Evolutionary conservation across 2,113 vertebrate species (phyloP), one percentile per base, ranked within the genome.

Genomic region (Nesospiza acunhae): DNA sequence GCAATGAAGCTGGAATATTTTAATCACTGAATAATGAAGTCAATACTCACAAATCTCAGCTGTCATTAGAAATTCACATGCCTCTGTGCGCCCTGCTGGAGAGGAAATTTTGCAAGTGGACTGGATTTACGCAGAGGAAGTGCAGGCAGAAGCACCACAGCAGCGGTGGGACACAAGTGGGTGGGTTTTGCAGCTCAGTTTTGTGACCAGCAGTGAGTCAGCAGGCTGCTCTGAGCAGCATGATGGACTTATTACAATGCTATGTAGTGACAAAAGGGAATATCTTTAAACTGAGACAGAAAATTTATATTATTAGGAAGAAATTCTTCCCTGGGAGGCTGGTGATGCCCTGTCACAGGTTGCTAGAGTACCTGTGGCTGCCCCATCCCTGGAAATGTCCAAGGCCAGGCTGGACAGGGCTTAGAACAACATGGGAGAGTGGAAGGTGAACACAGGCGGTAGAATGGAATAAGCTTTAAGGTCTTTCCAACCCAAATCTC

Each of bases 1-100:
- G 16, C 78, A 35, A 58, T 13, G 67, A 66, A 33, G 62, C 59
- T 13, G 58, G 66, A 50, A 59, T 91, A 56, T 91, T 85, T 95
- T 93, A 95, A 96, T 94, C 90, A 69, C 55, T 60, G 85, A 74
- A 83, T 93, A 93, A 95, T 80, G 63, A 96, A 96, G 82, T 58
- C 63, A 85, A 93, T 66, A 76, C 70, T 74, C 82, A 50, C 42
- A 46, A 84, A 86, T 74, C 90, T 89, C 82, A 81, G 79, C 87
- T 93, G 87, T 56, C 84, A 64, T 84, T 72, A 91, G 35, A 62
- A 53, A 53, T 28, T 78, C 14, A 46, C 42, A 6, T 4, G 53
- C 7, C 63, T 76, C 79, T 6, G 5, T 39, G 49, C 0, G 1
- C 72, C 18, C 46, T 56, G 73, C 20, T 4, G 75, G 59, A 83